Conservation (phyloP, 1,140 invertebrate genomes). For the Stenopsyche tienmushanensis region DNA sequence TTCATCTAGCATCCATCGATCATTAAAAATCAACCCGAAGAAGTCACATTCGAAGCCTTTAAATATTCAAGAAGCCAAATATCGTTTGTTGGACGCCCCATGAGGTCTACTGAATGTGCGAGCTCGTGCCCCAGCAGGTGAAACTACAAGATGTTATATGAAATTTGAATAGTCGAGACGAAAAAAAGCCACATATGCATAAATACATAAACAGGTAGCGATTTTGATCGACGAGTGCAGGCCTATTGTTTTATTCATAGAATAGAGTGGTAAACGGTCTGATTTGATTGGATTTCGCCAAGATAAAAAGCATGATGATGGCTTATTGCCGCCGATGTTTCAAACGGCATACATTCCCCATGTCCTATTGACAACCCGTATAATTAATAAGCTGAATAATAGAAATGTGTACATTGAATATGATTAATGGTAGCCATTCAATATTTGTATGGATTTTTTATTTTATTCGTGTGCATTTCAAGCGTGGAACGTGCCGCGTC, state of each 20-base stretch:
- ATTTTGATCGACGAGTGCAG: conserved; percentile 19
- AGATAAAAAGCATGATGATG: neutral
- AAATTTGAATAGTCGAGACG: conserved; percentile 24
- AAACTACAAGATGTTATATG: conserved; percentile 6
- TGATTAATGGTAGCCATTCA: neutral
- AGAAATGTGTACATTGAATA: too few species aligned
- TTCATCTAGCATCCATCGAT: neutral
- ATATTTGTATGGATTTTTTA: neutral
- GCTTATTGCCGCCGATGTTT: neutral
- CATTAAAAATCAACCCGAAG: neutral
- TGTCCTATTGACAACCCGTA: too few species aligned
- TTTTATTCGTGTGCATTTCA: neutral
- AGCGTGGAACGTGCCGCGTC: too few species aligned
- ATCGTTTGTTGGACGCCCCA: too few species aligned
- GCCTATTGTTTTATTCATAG: conserved; percentile 33
- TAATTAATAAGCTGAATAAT: too few species aligned
- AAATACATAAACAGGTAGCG: neutral
- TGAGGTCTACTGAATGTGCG: neutral
- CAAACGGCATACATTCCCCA: too few species aligned
- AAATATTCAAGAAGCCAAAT: too few species aligned
- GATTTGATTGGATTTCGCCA: conserved; percentile 12
- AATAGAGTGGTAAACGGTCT: conserved; percentile 19
- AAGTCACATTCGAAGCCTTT: neutral
- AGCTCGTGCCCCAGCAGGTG: conserved; percentile 14
- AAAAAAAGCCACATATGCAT: conserved; percentile 1